These are phyloP conservation scores for Gallinago media DNA, from an alignment of 2,113 vertebrate species.

Conservation along the genomic window DNA sequence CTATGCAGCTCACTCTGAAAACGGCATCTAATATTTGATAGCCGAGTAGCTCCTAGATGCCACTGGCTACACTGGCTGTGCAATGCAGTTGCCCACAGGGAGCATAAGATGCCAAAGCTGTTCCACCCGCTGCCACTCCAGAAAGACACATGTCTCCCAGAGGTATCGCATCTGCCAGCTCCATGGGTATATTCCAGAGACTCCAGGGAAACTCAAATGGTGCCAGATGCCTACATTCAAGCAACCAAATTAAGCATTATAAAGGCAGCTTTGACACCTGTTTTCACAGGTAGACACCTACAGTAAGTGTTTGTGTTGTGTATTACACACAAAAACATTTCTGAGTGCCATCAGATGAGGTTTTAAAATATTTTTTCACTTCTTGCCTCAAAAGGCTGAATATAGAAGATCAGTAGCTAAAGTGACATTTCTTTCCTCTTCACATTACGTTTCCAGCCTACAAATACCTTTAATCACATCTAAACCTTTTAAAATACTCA, in stretches of 20 bases:
- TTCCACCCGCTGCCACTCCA: accelerated
- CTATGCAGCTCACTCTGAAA: not conserved
- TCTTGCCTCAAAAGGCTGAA: not conserved
- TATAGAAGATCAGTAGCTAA: not conserved
- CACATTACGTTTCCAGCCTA: not conserved
- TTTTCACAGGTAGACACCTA: not conserved
- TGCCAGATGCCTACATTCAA: not conserved
- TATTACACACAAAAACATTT: not conserved
- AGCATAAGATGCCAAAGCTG: not conserved
- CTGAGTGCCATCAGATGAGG: not conserved
- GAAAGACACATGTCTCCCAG: accelerated
- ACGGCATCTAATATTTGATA: not conserved
- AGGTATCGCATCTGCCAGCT: accelerated
- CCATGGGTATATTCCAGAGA: not conserved
- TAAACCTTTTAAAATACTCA: not conserved
- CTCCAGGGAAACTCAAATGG: not conserved
- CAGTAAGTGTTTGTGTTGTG: not conserved
- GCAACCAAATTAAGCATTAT: not conserved
- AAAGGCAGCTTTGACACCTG: not conserved
- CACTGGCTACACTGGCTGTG: accelerated
- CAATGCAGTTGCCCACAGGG: not conserved
- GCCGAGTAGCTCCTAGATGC: not conserved
- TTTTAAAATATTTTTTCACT: not conserved
- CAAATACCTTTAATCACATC: not conserved
- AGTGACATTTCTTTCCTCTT: not conserved